These are phyloP conservation scores for Accipiter cooperii DNA, from an alignment of 2,113 vertebrate genomes.

Conservation along the genomic window DNA sequence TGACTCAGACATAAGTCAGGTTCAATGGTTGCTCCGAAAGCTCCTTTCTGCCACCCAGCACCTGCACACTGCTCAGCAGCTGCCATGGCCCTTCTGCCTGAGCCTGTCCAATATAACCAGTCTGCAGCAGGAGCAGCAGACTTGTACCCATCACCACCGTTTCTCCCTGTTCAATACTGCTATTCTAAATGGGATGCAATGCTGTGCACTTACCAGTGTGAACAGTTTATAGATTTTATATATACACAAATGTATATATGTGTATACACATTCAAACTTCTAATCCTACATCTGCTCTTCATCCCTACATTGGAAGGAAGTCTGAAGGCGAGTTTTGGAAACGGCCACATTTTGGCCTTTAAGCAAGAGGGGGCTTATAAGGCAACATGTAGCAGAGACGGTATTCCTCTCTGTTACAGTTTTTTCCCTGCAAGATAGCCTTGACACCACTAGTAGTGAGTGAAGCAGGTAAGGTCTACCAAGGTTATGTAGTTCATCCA, in stretches of 20 bases:
- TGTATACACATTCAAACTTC: background rate
- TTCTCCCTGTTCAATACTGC: background rate
- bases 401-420: background rate
- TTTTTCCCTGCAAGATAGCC: background rate
- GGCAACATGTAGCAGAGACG: rapidly evolving
- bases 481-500: background rate
- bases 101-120: background rate
- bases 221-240: background rate
- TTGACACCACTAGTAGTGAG: background rate
- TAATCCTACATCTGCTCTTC: background rate
- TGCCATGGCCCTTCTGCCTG: background rate
- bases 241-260: rapidly evolving
- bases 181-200: background rate
- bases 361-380: background rate
- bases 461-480: background rate
- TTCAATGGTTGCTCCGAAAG: background rate
- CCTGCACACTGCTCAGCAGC: background rate
- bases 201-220: background rate
- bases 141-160: background rate
- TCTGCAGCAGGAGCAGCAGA: background rate
- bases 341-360: background rate
- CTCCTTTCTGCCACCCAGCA: background rate
- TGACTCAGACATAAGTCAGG: background rate
- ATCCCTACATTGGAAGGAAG: background rate
- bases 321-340: background rate